Evolutionary conservation across 2,888 invertebrate species (phyloP), one percentile per base, ranked within the genome.

Genomic region (Rhingia rostrata): DNA sequence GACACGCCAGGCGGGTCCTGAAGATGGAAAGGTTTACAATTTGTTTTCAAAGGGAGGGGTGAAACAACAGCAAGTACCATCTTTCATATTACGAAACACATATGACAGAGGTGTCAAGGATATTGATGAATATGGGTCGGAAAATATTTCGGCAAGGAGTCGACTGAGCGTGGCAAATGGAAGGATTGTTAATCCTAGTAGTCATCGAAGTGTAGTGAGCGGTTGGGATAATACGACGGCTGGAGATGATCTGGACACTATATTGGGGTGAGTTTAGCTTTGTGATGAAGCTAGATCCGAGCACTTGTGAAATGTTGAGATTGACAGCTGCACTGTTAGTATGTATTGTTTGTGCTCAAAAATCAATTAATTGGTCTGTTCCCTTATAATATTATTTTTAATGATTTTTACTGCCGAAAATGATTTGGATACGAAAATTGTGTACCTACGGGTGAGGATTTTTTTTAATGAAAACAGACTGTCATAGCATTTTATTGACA

Each of bases 191-290:
- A 67, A 83, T 7, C 79, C 79, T 0, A 37, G 12, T 37, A 84
- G 60, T 33, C 53, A 80, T 41, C 54, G 69, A 9, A 80, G 69
- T 37, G n/a, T 79, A 1, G 61, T 66, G 0, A 63, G 69, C 37
- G 64, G 60, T 7, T 84, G 84, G 84, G 84, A 75, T 14, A 80
- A 39, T 41, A 32, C 60, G 5, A 14, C 51, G 7, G 75, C 74
- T 60, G 93, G 93, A 37, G 95, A 95, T 88, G 94, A 95, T 86
- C 94, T 95, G 88, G 95, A 95, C 4, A 94, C 95, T 88, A 94
- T 96, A 86, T 92, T 96, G 86, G 96, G 96, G 96, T 96, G 90
- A 90, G 92, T 89, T 7, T n/a, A 0, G 43, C 4, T 6, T 22
- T 22, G 22, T 33, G 12, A 35, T 33, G 7, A 3, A 32, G 12